phyloP scores from a whole-genome alignment of 37 sponge, comb jelly and placozoan species.

The Mnemiopsis leidyi region DNA sequence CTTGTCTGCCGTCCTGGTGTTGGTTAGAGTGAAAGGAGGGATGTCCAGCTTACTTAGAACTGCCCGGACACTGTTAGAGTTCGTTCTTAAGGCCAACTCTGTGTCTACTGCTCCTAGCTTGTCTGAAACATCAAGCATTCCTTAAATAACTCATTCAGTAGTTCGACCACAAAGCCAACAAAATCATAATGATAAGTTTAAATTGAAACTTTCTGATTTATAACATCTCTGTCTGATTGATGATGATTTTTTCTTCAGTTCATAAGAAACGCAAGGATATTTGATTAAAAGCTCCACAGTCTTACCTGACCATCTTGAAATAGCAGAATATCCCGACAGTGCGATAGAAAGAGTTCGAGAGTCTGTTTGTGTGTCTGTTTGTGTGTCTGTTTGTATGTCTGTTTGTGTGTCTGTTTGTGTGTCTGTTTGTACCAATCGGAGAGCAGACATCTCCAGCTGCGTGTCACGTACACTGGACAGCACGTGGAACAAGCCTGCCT shows the following conservation, averaged over 20 bases:
- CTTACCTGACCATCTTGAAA: not conserved
- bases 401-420: too few relatives aligned
- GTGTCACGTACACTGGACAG: not conserved
- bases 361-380: not conserved
- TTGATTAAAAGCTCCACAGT: too few relatives aligned
- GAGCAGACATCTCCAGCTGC: conserved; percentile 25
- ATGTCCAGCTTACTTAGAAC: not conserved
- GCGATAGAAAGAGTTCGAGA: not conserved
- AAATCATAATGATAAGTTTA: too few relatives aligned
- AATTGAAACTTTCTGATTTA: too few relatives aligned
- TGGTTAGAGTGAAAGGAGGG: not conserved
- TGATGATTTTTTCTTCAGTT: too few relatives aligned
- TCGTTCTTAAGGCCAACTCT: not conserved
- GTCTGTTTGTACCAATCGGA: not conserved
- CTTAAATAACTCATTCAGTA: too few relatives aligned
- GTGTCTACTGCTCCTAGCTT: not conserved
- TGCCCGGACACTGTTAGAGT: conserved; percentile 27
- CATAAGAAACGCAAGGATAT: too few relatives aligned
- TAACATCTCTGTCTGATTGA: too few relatives aligned
- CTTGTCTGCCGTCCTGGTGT: conserved; percentile 16
- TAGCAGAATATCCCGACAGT: not conserved
- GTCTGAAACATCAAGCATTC: not conserved
- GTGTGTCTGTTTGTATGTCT: too few relatives aligned
- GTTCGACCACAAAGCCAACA: too few relatives aligned
- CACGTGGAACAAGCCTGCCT: conserved; percentile 46